phyloP scores from a whole-genome alignment of 2,888 invertebrate species.

The Hirtodrosophila histrioides region DNA sequence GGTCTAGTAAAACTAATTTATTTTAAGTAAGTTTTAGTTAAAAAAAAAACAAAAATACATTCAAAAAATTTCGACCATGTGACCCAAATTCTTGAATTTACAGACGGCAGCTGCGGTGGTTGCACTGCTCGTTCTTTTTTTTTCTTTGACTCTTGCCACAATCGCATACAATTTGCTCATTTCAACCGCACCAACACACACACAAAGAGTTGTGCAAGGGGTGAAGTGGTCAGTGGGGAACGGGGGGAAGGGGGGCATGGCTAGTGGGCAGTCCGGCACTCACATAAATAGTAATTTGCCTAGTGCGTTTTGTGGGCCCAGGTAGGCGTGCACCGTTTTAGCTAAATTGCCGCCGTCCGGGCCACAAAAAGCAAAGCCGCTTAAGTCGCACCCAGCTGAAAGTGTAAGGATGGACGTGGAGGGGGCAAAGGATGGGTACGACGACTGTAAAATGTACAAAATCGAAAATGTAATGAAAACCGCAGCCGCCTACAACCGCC shows the following conservation, averaged over 20 bases:
- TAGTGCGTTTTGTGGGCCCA: conserved; percentile 72
- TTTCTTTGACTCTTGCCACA: conserved; percentile 54
- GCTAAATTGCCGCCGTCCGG: conserved; percentile 76
- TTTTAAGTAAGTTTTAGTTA: conserved; percentile 68
- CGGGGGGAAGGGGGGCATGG: neutral
- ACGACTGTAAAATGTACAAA: conserved; percentile 67
- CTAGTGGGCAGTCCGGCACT: conserved; percentile 45
- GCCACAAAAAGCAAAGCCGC: conserved; percentile 67
- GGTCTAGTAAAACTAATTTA: conserved; percentile 76
- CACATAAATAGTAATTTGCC: conserved; percentile 78
- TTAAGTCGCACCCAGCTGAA: conserved; percentile 66
- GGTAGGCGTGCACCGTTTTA: conserved; percentile 79
- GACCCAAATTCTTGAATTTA: conserved; percentile 67
- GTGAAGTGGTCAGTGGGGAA: neutral
- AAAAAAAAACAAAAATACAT: conserved; percentile 30
- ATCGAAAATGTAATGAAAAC: conserved; percentile 77
- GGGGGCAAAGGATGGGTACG: neutral
- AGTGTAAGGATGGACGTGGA: conserved; percentile 12
- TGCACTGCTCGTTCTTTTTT: conserved; percentile 22
- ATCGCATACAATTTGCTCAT: conserved; percentile 80
- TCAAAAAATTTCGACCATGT: conserved; percentile 57
- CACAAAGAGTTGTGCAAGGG: conserved; percentile 25
- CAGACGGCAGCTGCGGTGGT: conserved; percentile 38
- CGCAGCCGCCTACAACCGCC: conserved; percentile 65
- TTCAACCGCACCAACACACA: conserved; percentile 65